A percentile compares a stretch with the other conserved stretches of the same genome.
Evolutionary conservation across 2,888 invertebrate species (phyloP).

Genomic region (Andrena bucephala): DNA sequence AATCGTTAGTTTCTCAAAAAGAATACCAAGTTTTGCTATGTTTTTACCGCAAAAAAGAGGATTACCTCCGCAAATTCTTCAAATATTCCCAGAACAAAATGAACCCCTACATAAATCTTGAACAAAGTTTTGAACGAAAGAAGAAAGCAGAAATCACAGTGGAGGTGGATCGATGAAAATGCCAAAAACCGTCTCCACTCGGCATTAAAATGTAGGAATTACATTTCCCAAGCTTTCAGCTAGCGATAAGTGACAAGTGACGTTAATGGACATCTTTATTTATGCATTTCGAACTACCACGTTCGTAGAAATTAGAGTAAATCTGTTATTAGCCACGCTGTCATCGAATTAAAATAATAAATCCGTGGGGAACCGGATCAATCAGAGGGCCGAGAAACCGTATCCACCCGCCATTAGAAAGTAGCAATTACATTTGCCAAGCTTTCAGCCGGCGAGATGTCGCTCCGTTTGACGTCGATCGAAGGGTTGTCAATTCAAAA

Average conservation of each 20-base stretch:
- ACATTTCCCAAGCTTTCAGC: conserved; percentile 24
- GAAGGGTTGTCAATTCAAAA: conserved; percentile 43
- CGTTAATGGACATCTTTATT: conserved; percentile 12
- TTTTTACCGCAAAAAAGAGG: no score
- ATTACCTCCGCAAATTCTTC: no score
- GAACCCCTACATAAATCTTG: no score
- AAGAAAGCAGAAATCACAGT: background rate
- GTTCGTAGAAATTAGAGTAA: background rate
- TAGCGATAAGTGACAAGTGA: conserved; percentile 1
- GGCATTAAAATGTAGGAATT: conserved; percentile 20
- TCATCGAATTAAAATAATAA: background rate
- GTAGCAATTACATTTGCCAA: conserved; percentile 29
- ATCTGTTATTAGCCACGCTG: no score
- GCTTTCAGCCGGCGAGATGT: conserved; percentile 17
- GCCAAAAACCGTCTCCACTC: background rate
- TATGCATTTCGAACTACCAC: background rate
- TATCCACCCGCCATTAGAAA: conserved; percentile 1
- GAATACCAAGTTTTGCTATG: no score
- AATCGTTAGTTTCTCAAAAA: no score
- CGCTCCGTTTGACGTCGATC: conserved; percentile 34
- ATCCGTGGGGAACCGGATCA: background rate
- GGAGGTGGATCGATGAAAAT: background rate
- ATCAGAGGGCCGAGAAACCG: background rate
- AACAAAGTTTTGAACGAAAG: no score
- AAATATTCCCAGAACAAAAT: no score